A percentile compares a stretch with the other conserved stretches of the same genome.
Conservation (phyloP, 2,113 vertebrate genomes). For the Formicarius rufipectus region DNA sequence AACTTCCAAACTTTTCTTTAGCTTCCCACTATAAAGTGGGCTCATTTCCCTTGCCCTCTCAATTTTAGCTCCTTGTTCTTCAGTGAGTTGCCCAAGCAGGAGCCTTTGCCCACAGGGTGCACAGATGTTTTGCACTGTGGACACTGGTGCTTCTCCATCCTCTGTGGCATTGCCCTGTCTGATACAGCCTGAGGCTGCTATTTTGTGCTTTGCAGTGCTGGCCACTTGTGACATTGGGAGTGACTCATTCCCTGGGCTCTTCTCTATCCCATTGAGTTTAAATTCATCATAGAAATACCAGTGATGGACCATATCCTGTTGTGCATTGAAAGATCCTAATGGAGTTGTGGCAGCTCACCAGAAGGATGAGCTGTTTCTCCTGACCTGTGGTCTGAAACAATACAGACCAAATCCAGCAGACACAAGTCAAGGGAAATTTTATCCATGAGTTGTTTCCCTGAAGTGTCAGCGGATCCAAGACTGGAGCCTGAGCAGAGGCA, state of each 20-base stretch:
- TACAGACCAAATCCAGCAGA: background rate
- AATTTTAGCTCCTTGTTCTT: background rate
- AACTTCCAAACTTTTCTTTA: constrained; percentile 36
- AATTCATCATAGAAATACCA: background rate
- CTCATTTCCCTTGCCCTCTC: background rate
- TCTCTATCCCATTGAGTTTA: background rate
- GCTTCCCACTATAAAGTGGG: background rate
- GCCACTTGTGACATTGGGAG: background rate
- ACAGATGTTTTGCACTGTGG: background rate
- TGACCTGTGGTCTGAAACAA: background rate
- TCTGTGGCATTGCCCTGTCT: background rate
- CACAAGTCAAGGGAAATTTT: background rate
- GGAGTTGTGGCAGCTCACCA: constrained; percentile 14
- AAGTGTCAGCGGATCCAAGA: background rate
- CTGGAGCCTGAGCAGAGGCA: background rate
- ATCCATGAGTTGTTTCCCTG: background rate
- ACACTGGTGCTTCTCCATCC: background rate
- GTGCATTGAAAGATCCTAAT: background rate
- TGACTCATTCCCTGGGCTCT: background rate
- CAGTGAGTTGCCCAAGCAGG: background rate
- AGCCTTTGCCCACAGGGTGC: background rate
- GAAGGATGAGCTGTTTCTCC: constrained; percentile 25
- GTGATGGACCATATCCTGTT: constrained; percentile 34
- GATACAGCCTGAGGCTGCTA: background rate
- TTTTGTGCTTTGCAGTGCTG: background rate